Evolutionary conservation across 2,888 invertebrate genomes (phyloP).

Genomic region (Drosophila meridiana): DNA sequence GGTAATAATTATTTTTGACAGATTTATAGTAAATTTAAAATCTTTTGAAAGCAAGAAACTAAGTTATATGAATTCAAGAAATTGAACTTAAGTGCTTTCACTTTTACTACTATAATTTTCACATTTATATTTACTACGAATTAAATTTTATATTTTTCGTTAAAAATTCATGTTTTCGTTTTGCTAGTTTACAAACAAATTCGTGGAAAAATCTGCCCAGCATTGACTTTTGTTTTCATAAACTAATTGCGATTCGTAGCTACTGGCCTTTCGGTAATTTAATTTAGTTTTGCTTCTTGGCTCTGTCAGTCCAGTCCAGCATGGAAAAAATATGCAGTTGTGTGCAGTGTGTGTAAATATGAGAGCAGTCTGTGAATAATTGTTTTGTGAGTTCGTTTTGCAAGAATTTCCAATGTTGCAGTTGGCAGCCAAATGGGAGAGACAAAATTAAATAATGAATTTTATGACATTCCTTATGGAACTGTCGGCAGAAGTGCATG

Average conservation of each 20-base stretch:
- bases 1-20: too few relatives aligned
- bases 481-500: neutral
- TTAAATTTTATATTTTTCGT: neutral
- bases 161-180: neutral
- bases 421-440: neutral
- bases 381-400: slow-evolving; percentile 3
- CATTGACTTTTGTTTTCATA: slow-evolving; percentile 3
- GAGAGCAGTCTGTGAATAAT: slow-evolving; percentile 3
- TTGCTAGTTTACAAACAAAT: neutral
- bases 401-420: neutral
- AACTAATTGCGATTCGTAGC: neutral
- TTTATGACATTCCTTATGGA: slow-evolving; percentile 10
- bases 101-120: too few relatives aligned
- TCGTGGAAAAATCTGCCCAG: neutral
- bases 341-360: neutral
- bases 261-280: slow-evolving; percentile 13
- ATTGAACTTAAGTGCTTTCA: too few relatives aligned
- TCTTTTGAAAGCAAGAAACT: too few relatives aligned
- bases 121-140: too few relatives aligned
- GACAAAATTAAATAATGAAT: slow-evolving; percentile 4
- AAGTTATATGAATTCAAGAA: too few relatives aligned
- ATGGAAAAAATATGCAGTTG: neutral
- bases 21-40: too few relatives aligned
- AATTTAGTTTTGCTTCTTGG: slow-evolving; percentile 6
- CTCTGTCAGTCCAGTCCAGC: neutral